These are phyloP conservation scores for Triplophysa tibetana DNA, from an alignment of 2,113 vertebrate genomes.

Conservation along the genomic window DNA sequence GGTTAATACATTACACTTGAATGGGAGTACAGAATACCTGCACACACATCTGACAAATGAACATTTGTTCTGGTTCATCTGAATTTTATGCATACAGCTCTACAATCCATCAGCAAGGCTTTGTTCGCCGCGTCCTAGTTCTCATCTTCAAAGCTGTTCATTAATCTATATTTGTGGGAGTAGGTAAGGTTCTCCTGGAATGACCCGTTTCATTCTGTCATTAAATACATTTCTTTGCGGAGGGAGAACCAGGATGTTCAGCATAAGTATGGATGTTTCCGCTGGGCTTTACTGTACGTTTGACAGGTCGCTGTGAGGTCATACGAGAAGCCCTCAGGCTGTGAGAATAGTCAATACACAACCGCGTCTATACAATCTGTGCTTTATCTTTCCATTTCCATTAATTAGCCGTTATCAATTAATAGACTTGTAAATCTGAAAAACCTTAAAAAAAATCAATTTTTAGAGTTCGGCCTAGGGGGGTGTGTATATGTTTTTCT, in stretches of 20 bases:
- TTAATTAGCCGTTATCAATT: conserved; percentile 86
- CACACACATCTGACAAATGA: conserved; percentile 52
- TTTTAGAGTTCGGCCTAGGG: conserved; percentile 9
- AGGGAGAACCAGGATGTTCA: background rate
- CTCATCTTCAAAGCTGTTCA: conserved; percentile 36
- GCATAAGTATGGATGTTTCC: conserved; percentile 12
- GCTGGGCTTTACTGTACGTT: conserved; percentile 61
- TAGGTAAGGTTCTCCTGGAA: conserved; percentile 2
- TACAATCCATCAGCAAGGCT: conserved; percentile 44
- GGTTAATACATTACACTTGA: conserved; percentile 54
- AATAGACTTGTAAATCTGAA: conserved; percentile 77
- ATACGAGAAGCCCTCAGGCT: conserved; percentile 70
- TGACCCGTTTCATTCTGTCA: background rate
- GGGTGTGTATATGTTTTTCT: background rate
- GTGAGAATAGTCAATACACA: conserved; percentile 62
- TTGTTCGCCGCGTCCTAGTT: conserved; percentile 45
- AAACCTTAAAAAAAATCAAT: conserved; percentile 19
- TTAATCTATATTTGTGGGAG: conserved; percentile 44
- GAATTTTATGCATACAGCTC: conserved; percentile 51
- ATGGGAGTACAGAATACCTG: conserved; percentile 53
- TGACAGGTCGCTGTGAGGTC: conserved; percentile 77
- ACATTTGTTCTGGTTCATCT: conserved; percentile 59
- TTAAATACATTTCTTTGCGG: conserved; percentile 30
- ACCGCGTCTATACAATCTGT: conserved; percentile 65
- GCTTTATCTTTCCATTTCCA: conserved; percentile 79